These are phyloP conservation scores for Nasonia vitripennis DNA, from an alignment of 1,140 invertebrate genomes.

Conservation along the genomic window DNA sequence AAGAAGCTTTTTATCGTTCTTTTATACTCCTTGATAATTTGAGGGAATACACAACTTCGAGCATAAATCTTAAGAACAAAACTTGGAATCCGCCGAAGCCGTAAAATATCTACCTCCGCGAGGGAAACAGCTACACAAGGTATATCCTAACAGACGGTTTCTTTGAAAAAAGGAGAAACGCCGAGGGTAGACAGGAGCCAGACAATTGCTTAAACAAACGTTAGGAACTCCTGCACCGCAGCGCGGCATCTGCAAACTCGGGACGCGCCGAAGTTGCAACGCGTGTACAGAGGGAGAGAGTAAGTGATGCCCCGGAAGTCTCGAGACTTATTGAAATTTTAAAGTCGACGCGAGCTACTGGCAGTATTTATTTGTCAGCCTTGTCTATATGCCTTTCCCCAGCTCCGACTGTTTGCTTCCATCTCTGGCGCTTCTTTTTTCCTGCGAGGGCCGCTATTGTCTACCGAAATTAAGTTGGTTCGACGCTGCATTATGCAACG, in stretches of 20 bases:
- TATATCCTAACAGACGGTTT: not conserved
- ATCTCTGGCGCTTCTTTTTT: not conserved
- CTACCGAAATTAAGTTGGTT: not conserved
- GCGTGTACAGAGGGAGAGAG: not conserved
- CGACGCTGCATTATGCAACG: not conserved
- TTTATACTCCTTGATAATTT: no score
- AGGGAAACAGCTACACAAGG: not conserved
- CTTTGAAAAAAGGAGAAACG: not conserved
- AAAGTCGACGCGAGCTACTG: not conserved
- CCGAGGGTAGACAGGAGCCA: not conserved
- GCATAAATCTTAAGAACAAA: not conserved
- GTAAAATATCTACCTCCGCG: not conserved
- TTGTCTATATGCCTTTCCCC: not conserved
- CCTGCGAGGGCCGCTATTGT: not conserved
- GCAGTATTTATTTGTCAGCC: conserved; percentile 1
- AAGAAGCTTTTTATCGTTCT: no score
- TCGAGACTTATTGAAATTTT: conserved; percentile 47
- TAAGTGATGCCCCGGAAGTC: conserved; percentile 1
- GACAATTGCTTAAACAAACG: conserved; percentile 37
- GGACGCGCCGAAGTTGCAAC: not conserved
- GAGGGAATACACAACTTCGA: no score
- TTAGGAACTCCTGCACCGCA: not conserved
- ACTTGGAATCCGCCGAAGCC: not conserved
- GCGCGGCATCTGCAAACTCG: not conserved
- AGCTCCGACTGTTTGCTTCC: not conserved